These are phyloP conservation scores for Meiosimyza platycephala DNA, from an alignment of 2,888 invertebrate species.

Conservation along the genomic window DNA sequence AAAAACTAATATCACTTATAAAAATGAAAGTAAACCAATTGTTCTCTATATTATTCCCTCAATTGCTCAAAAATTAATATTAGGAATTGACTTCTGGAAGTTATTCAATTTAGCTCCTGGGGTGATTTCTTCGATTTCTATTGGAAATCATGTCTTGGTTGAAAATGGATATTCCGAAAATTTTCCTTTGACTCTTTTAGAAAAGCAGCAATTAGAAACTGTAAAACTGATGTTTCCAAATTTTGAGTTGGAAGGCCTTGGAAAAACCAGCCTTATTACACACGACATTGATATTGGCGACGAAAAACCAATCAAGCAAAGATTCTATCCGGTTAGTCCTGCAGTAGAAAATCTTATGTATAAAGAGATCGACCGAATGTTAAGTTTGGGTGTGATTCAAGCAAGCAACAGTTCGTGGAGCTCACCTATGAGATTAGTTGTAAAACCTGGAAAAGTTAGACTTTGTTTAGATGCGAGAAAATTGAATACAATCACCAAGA, in stretches of 20 bases:
- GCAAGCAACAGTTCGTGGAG: constrained; percentile 53
- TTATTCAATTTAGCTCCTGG: constrained; percentile 8
- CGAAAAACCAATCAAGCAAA: constrained; percentile 32
- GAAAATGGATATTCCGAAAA: neutral
- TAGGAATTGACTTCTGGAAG: constrained; percentile 34
- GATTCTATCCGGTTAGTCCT: constrained; percentile 30
- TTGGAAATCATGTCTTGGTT: neutral
- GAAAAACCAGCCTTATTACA: constrained; percentile 36
- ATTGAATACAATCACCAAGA: constrained; percentile 49
- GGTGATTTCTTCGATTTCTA: constrained; percentile 14
- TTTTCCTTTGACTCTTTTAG: constrained; percentile 2
- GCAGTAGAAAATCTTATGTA: constrained; percentile 32
- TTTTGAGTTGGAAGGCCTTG: constrained; percentile 35
- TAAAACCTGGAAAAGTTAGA: constrained; percentile 48
- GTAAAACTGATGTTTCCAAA: constrained; percentile 31
- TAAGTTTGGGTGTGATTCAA: constrained; percentile 52
- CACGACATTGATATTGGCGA: constrained; percentile 39
- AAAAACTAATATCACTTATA: constrained; percentile 6
- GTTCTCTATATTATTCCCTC: constrained; percentile 31
- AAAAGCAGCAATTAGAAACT: constrained; percentile 25
- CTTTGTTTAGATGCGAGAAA: constrained; percentile 53
- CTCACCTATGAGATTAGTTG: constrained; percentile 51
- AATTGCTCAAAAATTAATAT: constrained; percentile 25
- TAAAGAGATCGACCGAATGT: constrained; percentile 50
- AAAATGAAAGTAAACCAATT: neutral